Conservation (phyloP, 2,113 vertebrate genomes). For the Eurystomus gularis region DNA sequence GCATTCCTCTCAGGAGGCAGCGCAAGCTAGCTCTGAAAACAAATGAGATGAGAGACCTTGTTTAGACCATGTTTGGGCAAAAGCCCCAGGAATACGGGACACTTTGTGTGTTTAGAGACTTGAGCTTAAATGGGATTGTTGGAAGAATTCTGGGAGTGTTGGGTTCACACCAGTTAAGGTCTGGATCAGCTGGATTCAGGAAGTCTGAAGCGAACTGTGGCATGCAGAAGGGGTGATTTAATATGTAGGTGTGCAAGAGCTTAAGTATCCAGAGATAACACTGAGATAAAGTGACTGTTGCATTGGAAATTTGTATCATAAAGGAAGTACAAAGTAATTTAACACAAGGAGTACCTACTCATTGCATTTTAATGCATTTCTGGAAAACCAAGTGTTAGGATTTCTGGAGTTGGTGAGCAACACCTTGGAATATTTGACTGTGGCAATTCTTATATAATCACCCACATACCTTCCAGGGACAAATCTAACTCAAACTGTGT, state of each 20-base stretch:
- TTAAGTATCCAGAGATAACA: neutral
- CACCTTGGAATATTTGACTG: neutral
- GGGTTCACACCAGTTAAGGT: neutral
- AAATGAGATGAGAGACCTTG: neutral
- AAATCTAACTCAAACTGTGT: neutral
- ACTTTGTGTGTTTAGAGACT: neutral
- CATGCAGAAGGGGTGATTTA: neutral
- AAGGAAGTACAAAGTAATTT: neutral
- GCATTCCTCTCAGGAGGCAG: neutral
- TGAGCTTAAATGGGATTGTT: neutral
- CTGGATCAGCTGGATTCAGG: neutral
- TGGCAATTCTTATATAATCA: neutral
- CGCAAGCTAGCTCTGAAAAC: neutral
- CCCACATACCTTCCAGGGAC: neutral
- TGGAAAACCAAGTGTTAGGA: neutral
- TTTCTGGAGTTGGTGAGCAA: neutral
- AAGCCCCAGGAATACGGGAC: neutral
- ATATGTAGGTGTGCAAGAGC: neutral
- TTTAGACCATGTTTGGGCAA: fast-evolving
- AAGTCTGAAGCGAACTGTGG: neutral
- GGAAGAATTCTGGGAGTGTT: neutral
- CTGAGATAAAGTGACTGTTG: neutral
- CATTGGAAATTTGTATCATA: neutral
- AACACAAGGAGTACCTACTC: neutral
- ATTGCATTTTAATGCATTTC: neutral